A percentile compares a stretch with the other conserved stretches of the same genome.
Conservation (phyloP, 2,797 vertebrate species). For the Mormyrops attenuatus region DNA sequence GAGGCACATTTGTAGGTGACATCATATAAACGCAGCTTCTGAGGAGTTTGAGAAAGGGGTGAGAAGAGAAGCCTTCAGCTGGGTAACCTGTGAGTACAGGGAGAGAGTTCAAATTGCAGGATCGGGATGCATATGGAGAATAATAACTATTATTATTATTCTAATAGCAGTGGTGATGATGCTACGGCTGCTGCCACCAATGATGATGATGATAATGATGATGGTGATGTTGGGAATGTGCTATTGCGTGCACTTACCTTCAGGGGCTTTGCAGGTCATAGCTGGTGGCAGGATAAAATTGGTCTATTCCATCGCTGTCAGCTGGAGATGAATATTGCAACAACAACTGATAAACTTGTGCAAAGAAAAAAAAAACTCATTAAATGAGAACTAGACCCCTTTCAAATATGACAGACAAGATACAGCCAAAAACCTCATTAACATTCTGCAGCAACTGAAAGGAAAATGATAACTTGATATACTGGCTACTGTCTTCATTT, state of each 20-base stretch:
- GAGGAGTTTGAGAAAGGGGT: background rate
- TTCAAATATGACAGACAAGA: background rate
- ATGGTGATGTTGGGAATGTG: background rate
- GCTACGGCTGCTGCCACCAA: background rate
- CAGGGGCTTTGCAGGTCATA: background rate
- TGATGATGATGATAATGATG: background rate
- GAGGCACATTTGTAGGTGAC: background rate
- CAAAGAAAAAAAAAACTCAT: background rate
- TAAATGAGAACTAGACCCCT: background rate
- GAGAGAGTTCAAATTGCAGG: background rate
- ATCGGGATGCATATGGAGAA: background rate
- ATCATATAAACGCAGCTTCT: background rate
- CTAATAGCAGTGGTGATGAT: background rate
- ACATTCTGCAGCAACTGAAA: background rate
- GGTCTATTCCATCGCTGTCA: background rate
- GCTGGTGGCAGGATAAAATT: background rate
- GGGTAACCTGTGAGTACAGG: background rate
- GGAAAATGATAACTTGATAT: conserved; percentile 19
- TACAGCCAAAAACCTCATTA: background rate
- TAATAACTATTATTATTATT: background rate
- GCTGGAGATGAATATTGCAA: background rate
- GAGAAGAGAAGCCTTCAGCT: background rate
- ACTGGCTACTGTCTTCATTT: conserved; percentile 5
- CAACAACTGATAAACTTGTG: background rate
- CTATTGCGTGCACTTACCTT: background rate